Evolutionary conservation across 1,140 invertebrate species (phyloP).

Genomic region (Pogonomyrmex californicus): DNA sequence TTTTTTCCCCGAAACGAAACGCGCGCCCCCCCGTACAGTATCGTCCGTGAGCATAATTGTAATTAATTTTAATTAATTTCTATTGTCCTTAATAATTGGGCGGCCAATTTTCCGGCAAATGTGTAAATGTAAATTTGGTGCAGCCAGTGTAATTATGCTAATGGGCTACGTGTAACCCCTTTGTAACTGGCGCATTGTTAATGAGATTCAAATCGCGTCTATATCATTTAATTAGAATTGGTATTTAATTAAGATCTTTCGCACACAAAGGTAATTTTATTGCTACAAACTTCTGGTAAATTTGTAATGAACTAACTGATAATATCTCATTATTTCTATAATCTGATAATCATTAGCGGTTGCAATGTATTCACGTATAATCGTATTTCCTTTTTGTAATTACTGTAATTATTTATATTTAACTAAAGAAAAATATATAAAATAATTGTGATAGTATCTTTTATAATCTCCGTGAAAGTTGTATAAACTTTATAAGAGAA

Average conservation of each 20-base stretch:
- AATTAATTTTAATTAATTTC: slow-evolving; percentile 6
- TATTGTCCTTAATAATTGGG: neutral
- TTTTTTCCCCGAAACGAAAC: neutral
- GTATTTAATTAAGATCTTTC: slow-evolving; percentile 40
- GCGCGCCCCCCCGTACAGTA: no score
- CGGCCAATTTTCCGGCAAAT: neutral
- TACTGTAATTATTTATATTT: neutral
- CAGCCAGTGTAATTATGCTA: slow-evolving; percentile 21
- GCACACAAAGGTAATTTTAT: neutral
- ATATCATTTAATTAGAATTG: slow-evolving; percentile 25
- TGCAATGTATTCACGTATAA: neutral
- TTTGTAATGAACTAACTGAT: slow-evolving; percentile 10
- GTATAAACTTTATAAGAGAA: neutral
- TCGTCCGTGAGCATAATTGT: neutral
- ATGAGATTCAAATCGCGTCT: slow-evolving; percentile 13
- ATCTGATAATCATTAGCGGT: neutral
- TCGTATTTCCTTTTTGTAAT: neutral
- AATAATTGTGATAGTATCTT: neutral
- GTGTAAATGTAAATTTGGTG: slow-evolving; percentile 12
- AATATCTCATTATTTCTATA: slow-evolving; percentile 20
- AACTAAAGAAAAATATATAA: slow-evolving; percentile 5
- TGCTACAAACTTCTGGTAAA: neutral
- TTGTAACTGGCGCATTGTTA: slow-evolving; percentile 28
- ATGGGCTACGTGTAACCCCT: neutral
- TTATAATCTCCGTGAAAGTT: neutral